phyloP scores from a whole-genome alignment of 2,797 vertebrate species.

The Melanotaenia maccullochi region DNA sequence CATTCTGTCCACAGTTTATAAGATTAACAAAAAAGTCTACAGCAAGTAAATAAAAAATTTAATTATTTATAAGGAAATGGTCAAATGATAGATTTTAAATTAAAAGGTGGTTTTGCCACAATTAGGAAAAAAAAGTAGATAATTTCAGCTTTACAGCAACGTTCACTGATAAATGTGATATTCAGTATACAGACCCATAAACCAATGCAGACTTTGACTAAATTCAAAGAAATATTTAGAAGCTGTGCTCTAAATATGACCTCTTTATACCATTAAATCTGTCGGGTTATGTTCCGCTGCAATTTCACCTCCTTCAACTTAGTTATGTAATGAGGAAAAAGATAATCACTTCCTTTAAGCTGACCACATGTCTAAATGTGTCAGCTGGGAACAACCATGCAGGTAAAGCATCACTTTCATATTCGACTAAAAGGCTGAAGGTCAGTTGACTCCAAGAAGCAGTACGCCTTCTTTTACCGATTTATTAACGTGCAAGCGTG shows the following conservation, averaged over 20 bases:
- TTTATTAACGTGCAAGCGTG: constrained; percentile 23
- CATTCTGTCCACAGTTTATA: not conserved
- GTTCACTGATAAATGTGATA: not conserved
- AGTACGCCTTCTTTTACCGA: constrained; percentile 28
- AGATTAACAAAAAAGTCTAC: not conserved
- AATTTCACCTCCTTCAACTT: not conserved
- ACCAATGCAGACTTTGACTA: not conserved
- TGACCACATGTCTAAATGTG: not conserved
- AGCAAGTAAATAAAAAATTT: not conserved
- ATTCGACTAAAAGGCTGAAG: constrained; percentile 9
- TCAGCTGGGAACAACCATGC: not conserved
- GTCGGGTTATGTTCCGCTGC: not conserved
- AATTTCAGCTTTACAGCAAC: not conserved
- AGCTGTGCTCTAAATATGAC: not conserved
- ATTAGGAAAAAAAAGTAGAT: not conserved
- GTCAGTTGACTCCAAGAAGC: constrained; percentile 9
- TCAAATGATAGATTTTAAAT: not conserved
- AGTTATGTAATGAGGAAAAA: not conserved
- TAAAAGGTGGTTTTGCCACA: no score
- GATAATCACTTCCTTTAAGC: constrained; percentile 4
- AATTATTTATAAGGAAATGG: not conserved
- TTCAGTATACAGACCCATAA: no score
- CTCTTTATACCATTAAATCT: not conserved
- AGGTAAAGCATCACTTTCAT: constrained; percentile 29
- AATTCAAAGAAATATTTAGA: not conserved